Conservation (phyloP, 2,888 invertebrate genomes). For the Argyresthia albistria region DNA sequence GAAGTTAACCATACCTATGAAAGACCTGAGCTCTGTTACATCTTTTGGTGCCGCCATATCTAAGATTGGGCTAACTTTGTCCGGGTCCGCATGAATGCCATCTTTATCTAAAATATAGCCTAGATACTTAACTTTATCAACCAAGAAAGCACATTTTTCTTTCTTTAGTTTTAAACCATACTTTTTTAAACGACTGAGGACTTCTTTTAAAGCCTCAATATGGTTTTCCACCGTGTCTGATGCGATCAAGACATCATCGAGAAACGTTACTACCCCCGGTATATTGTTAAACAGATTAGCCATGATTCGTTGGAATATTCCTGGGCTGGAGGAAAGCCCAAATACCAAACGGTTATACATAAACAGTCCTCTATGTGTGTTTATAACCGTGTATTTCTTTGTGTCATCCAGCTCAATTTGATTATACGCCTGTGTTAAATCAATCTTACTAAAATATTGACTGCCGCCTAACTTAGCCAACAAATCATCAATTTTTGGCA, state of each 20-base stretch:
- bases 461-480: background rate
- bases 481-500: constrained; percentile 1
- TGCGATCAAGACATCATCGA: background rate
- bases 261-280: background rate
- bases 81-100: background rate
- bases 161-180: background rate
- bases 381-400: background rate
- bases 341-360: background rate
- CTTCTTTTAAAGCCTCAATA: background rate
- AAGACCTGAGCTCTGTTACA: background rate
- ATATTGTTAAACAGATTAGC: background rate
- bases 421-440: background rate
- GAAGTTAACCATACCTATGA: background rate
- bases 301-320: background rate
- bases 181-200: background rate
- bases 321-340: background rate
- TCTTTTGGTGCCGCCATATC: background rate
- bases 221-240: background rate
- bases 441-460: background rate
- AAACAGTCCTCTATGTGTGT: background rate
- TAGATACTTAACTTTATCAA: background rate
- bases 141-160: background rate
- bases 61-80: background rate
- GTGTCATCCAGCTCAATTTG: background rate
- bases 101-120: background rate